phyloP scores from a whole-genome alignment of 2,888 invertebrate genomes.

The Mermis nigrescens region DNA sequence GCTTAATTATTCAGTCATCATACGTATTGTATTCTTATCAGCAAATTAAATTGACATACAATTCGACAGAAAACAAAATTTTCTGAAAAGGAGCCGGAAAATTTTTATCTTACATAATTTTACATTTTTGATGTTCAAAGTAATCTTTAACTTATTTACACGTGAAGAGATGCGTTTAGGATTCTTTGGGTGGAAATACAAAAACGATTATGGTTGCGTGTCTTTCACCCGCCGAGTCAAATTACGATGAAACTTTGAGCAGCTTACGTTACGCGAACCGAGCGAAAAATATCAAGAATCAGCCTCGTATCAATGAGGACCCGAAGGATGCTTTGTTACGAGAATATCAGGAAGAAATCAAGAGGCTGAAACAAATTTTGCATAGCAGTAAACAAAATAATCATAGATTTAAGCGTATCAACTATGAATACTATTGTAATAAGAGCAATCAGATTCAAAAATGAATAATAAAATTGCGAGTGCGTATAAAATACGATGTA shows the following conservation, averaged over 20 bases:
- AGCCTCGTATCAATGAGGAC: conserved; percentile 66
- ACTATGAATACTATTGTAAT: no score
- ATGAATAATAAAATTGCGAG: no score
- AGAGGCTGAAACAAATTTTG: conserved; percentile 45
- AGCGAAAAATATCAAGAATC: conserved; percentile 66
- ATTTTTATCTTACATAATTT: neutral
- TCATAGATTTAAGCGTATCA: no score
- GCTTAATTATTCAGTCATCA: no score
- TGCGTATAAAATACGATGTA: no score
- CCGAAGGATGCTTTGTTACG: conserved; percentile 67
- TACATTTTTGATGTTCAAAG: neutral
- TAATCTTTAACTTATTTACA: neutral
- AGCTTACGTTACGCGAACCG: conserved; percentile 49
- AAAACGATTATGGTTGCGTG: conserved; percentile 72
- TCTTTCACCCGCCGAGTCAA: conserved; percentile 58
- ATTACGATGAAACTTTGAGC: conserved; percentile 57
- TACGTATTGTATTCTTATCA: no score
- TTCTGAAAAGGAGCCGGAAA: no score
- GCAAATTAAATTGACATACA: no score
- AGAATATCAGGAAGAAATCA: conserved; percentile 64
- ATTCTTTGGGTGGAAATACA: conserved; percentile 66
- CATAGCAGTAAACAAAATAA: no score
- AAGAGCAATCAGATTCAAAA: no score
- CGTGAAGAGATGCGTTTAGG: no score
- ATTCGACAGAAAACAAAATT: no score